Evolutionary conservation across 2,113 vertebrate species (phyloP).

Genomic region (Lophius piscatorius): DNA sequence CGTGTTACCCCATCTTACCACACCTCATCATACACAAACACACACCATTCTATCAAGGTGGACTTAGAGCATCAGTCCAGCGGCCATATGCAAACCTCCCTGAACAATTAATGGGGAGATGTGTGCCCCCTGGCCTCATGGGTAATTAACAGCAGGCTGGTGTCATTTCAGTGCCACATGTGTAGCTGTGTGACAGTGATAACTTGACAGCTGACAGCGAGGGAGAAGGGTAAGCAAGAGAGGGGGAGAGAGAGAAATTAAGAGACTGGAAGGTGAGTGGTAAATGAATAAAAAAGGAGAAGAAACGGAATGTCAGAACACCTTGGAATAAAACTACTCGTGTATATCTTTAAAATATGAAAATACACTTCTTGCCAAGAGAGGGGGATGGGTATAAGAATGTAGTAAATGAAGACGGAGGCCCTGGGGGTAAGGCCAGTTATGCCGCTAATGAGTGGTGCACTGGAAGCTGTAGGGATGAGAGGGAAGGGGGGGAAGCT

Average conservation of each 20-base stretch:
- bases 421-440: constrained; percentile 57
- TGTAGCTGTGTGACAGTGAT: constrained; percentile 53
- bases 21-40: constrained; percentile 29
- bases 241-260: constrained; percentile 15
- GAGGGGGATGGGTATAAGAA: constrained; percentile 34
- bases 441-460: constrained; percentile 63
- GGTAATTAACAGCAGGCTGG: constrained; percentile 73
- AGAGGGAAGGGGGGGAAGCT: not conserved
- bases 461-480: constrained; percentile 44
- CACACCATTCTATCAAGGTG: constrained; percentile 64
- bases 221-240: constrained; percentile 6
- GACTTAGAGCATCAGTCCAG: constrained; percentile 76
- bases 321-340: constrained; percentile 7
- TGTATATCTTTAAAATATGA: constrained; percentile 32
- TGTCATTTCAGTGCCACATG: constrained; percentile 57
- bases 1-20: constrained; percentile 54
- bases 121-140: constrained; percentile 74
- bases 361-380: constrained; percentile 33
- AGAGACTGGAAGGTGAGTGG: constrained; percentile 26
- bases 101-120: constrained; percentile 79
- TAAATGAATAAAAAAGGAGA: not conserved
- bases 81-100: constrained; percentile 80
- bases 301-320: constrained; percentile 7
- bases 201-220: constrained; percentile 60
- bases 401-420: constrained; percentile 57